Conservation (phyloP, 2,113 vertebrate species). For the Fulmarus glacialis region DNA sequence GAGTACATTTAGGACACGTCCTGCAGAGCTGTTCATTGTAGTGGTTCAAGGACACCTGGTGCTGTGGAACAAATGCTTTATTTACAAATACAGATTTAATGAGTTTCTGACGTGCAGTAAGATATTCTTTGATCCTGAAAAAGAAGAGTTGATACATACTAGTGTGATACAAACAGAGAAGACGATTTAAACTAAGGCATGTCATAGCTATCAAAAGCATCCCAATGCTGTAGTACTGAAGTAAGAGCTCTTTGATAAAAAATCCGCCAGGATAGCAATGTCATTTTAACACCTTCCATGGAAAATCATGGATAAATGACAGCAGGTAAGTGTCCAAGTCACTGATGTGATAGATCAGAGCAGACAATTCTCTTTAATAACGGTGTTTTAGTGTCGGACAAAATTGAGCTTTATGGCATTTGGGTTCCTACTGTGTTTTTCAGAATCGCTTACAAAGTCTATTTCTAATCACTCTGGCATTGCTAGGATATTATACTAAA, state of each 20-base stretch:
- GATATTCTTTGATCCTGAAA: conserved; percentile 72
- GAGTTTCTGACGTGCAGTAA: conserved; percentile 62
- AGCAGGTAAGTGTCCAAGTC: not conserved
- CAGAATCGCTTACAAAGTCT: not conserved
- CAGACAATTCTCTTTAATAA: not conserved
- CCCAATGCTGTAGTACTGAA: conserved; percentile 15
- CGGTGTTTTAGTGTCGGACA: not conserved
- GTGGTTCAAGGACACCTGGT: conserved; percentile 70
- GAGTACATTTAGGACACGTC: conserved; percentile 42
- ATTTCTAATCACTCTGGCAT: not conserved
- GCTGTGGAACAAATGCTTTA: conserved; percentile 65
- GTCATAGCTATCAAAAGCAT: conserved; percentile 50
- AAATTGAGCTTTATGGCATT: not conserved
- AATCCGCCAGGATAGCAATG: not conserved
- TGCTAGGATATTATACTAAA: not conserved
- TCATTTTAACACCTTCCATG: conserved; percentile 5
- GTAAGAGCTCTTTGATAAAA: conserved; percentile 44
- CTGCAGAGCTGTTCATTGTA: conserved; percentile 50
- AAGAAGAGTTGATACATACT: conserved; percentile 45
- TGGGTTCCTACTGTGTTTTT: not conserved
- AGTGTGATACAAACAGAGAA: conserved; percentile 45
- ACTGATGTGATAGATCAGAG: not conserved
- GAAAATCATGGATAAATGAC: not conserved
- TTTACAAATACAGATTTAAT: conserved; percentile 74
- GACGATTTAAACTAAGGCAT: conserved; percentile 49